Percentiles rank a stretch among this genome's conserved stretches.
These are phyloP conservation scores for Mormyrus lacerda DNA, from an alignment of 2,113 vertebrate genomes.

Conservation along the genomic window DNA sequence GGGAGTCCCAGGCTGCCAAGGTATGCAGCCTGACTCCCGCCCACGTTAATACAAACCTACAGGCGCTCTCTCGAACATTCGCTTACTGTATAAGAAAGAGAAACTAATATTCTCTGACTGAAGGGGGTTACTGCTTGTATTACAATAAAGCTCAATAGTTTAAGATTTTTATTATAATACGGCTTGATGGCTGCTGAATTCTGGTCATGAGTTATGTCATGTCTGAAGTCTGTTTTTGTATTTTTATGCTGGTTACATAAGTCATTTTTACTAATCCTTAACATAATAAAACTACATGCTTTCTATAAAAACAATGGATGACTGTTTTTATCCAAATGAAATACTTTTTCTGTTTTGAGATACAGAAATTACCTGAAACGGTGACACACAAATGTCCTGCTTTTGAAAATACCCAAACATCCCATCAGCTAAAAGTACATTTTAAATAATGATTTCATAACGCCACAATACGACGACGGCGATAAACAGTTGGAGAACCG, in stretches of 20 bases:
- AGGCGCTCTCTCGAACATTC: not conserved
- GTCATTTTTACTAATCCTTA: not conserved
- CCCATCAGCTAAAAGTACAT: not conserved
- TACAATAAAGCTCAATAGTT: not conserved
- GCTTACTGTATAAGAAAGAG: not conserved
- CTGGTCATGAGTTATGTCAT: not conserved
- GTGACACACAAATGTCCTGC: not conserved
- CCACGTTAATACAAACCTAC: not conserved
- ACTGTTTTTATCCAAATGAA: not conserved
- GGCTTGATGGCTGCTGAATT: not conserved
- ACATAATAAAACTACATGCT: not conserved
- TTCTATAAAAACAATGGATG: not conserved
- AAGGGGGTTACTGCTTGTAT: not conserved
- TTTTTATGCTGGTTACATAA: not conserved
- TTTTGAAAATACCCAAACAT: not conserved
- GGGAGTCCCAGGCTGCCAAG: slow-evolving; percentile 98
- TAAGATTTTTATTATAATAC: not conserved
- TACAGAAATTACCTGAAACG: not conserved
- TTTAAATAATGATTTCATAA: not conserved
- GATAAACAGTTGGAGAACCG: not conserved
- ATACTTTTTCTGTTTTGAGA: not conserved
- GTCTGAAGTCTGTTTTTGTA: not conserved
- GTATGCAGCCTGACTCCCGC: slow-evolving; percentile 42
- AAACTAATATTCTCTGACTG: not conserved
- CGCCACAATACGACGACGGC: not conserved